Evolutionary conservation across 2,797 vertebrate genomes (phyloP).

Genomic region (Cichlasoma orientale): DNA sequence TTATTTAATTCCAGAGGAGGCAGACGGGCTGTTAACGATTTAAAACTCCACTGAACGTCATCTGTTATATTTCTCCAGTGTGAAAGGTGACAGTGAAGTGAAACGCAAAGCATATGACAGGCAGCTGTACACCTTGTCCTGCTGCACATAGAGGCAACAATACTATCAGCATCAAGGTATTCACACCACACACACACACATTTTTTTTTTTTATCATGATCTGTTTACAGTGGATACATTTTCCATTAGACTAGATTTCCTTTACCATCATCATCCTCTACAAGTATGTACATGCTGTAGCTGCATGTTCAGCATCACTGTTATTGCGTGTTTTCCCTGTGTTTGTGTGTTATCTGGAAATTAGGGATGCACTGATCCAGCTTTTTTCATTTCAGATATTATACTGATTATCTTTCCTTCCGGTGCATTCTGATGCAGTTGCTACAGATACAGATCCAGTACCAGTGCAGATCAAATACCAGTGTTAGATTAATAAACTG

Average conservation of each 20-base stretch:
- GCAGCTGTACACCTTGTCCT: conserved; percentile 34
- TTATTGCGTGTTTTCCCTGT: conserved; percentile 7
- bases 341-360: neutral
- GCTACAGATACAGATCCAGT: neutral
- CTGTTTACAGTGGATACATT: neutral
- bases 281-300: neutral
- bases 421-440: neutral
- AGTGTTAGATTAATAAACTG: neutral
- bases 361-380: neutral
- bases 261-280: neutral
- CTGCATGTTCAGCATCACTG: neutral
- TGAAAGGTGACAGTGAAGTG: conserved; percentile 52
- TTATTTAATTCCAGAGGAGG: neutral
- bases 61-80: conserved; percentile 30
- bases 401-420: neutral
- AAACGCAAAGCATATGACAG: conserved; percentile 37
- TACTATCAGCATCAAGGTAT: conserved; percentile 51
- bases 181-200: neutral
- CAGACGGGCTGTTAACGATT: neutral
- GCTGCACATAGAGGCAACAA: conserved; percentile 21
- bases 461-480: neutral
- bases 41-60: neutral
- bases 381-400: neutral
- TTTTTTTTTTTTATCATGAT: neutral
- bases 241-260: neutral